Evolutionary conservation across 2,113 vertebrate species (phyloP), one percentile per base, ranked within the genome.

Genomic region (Hystrix cristata): DNA sequence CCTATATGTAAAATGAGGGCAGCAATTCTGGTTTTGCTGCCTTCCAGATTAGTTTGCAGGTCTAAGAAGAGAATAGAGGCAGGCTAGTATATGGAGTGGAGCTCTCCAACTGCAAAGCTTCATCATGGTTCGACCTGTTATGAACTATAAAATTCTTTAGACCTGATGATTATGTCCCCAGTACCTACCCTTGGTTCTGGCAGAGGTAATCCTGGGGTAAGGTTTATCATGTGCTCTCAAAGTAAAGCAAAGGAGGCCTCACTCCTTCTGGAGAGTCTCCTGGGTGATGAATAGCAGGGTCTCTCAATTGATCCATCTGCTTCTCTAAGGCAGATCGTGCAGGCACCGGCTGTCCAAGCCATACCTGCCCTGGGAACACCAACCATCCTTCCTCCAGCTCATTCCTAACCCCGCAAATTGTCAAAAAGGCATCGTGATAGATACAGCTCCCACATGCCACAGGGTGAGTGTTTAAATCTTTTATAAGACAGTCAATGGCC

Each of bases 391-490:
- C 79, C 31, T 83, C 96, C 95, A 92, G 62, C 87, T 55, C 38
- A 4, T 71, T 57, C 81, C 29, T 94, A 92, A 69, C 85, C 94
- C 95, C 53, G 92, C 78, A 89, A 96, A 92, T 85, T 97, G 97
- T 97, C 98, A 98, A 97, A 98, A 97, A 89, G 93, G 93, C 83
- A 79, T 71, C 86, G 82, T 91, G 95, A 98, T 96, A 96, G 96
- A 98, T 88, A 94, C 98, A 97, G 87, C 92, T 97, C 90, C 93
- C 31, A n/a, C 57, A 71, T 91, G 95, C 95, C 15, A 11, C 97
- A 95, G 98, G 97, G 94, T 97, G 97, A 98, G 97, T 97, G 95
- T 96, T 98, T 98, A 97, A 98, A 98, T 98, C 97, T 98, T 98
- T 99, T 98, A 97, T 97, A 97, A 98, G 96, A 96, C 95, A 96